A percentile compares a stretch with the other conserved stretches of the same genome.
These are phyloP conservation scores for Neoscelio sp. DNA, from an alignment of 2,888 invertebrate genomes.

Conservation along the genomic window DNA sequence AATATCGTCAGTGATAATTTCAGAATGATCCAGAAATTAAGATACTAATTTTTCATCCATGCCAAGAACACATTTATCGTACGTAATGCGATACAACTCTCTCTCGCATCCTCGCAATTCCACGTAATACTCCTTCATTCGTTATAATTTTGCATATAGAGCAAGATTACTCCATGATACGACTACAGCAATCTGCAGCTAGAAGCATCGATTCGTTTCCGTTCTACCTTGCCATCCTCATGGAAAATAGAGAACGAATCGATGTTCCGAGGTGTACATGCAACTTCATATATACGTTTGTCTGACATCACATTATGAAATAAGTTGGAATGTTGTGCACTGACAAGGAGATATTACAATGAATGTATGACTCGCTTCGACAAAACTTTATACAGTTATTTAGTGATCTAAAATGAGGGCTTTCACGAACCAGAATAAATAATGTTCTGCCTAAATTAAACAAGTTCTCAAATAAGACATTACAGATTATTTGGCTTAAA, in stretches of 20 bases:
- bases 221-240: slow-evolving; percentile 39
- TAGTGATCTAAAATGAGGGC: slow-evolving; percentile 28
- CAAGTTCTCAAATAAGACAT: slow-evolving; percentile 5
- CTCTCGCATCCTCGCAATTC: slow-evolving; percentile 33
- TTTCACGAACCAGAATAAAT: slow-evolving; percentile 4
- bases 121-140: slow-evolving; percentile 42
- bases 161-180: slow-evolving; percentile 50
- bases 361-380: slow-evolving; percentile 30
- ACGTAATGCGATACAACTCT: slow-evolving; percentile 42
- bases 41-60: slow-evolving; percentile 57
- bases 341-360: slow-evolving; percentile 51
- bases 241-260: slow-evolving; percentile 62
- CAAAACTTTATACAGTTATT: slow-evolving; percentile 50
- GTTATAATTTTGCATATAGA: slow-evolving; percentile 58
- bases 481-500: too few relatives aligned
- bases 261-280: slow-evolving; percentile 52
- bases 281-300: slow-evolving; percentile 51
- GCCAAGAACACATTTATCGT: slow-evolving; percentile 57
- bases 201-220: slow-evolving; percentile 60
- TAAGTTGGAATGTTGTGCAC: slow-evolving; percentile 52
- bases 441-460: slow-evolving; percentile 7
- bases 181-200: slow-evolving; percentile 50
- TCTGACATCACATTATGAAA: slow-evolving; percentile 58
- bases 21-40: slow-evolving; percentile 20
- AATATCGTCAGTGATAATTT: slow-evolving; percentile 29